Evolutionary conservation across 53 echinoderm and acorn worm genomes (phyloP).

Genomic region (Hippasteria phrygiana): DNA sequence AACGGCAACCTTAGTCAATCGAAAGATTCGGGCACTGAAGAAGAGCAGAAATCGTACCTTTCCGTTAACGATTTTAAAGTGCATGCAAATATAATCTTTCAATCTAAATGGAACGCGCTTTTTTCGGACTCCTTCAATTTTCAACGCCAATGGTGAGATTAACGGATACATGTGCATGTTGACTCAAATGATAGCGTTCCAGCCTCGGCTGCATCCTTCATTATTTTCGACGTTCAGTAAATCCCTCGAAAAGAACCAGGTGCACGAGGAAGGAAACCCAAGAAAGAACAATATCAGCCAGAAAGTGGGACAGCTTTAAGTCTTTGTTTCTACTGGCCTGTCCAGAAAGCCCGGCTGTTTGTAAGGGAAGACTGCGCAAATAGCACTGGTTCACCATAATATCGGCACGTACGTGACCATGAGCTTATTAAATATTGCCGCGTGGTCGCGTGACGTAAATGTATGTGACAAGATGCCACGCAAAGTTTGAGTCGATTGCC

Average conservation of each 20-base stretch:
- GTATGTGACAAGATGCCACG: slow-evolving; percentile 34
- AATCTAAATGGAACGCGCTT: slow-evolving; percentile 1
- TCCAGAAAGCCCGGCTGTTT: slow-evolving; percentile 11
- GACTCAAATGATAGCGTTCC: neutral
- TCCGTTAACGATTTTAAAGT: neutral
- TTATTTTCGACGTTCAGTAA: neutral
- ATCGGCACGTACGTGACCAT: slow-evolving; percentile 5
- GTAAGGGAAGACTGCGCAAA: slow-evolving; percentile 18
- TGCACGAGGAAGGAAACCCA: neutral
- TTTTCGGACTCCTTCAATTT: neutral
- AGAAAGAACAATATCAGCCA: slow-evolving; percentile 14
- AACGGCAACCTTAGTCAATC: neutral
- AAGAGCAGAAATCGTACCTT: neutral
- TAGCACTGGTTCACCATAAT: slow-evolving; percentile 20
- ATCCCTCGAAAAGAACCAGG: neutral
- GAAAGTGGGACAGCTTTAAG: neutral
- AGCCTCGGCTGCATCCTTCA: neutral
- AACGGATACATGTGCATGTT: neutral
- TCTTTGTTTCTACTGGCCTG: slow-evolving; percentile 8
- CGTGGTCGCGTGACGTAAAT: slow-evolving; percentile 1
- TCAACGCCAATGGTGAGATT: neutral
- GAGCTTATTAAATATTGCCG: neutral
- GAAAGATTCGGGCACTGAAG: neutral
- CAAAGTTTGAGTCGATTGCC: slow-evolving; percentile 7
- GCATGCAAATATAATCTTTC: slow-evolving; percentile 8